These are phyloP conservation scores for Ectemnius continuus DNA, from an alignment of 2,888 invertebrate species.

Conservation along the genomic window DNA sequence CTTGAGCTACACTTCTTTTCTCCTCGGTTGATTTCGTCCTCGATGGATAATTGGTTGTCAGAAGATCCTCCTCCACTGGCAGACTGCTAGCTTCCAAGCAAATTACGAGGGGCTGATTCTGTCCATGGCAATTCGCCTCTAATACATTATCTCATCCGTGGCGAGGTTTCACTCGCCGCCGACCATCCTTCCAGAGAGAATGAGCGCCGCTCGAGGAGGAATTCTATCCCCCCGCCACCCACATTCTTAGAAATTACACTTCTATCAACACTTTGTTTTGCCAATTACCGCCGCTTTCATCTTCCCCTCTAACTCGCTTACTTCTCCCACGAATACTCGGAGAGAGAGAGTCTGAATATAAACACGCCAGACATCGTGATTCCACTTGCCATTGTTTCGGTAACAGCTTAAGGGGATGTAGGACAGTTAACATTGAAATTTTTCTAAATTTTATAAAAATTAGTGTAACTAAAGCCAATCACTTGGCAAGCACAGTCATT, in stretches of 20 bases:
- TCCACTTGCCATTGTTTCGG: too few species aligned
- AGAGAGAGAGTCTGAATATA: too few species aligned
- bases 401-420: too few species aligned
- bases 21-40: conserved; percentile 37
- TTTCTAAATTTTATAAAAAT: too few species aligned
- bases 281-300: conserved; percentile 54
- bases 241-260: conserved; percentile 62
- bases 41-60: conserved; percentile 65
- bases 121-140: conserved; percentile 68
- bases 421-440: too few species aligned
- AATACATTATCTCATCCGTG: conserved; percentile 65
- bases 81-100: conserved; percentile 56
- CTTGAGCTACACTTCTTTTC: conserved; percentile 9
- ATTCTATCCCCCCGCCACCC: neutral
- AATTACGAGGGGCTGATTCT: conserved; percentile 67
- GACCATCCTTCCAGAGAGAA: too few species aligned
- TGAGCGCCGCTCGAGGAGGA: conserved; percentile 13
- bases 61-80: conserved; percentile 51
- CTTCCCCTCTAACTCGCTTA: conserved; percentile 17
- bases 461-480: too few species aligned
- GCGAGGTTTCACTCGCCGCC: conserved; percentile 33
- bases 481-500: too few species aligned
- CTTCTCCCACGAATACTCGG: conserved; percentile 4
- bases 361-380: too few species aligned
- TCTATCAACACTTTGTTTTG: conserved; percentile 59